Evolutionary conservation across 2,113 vertebrate species (phyloP).

Genomic region (Ibidorhyncha struthersii): DNA sequence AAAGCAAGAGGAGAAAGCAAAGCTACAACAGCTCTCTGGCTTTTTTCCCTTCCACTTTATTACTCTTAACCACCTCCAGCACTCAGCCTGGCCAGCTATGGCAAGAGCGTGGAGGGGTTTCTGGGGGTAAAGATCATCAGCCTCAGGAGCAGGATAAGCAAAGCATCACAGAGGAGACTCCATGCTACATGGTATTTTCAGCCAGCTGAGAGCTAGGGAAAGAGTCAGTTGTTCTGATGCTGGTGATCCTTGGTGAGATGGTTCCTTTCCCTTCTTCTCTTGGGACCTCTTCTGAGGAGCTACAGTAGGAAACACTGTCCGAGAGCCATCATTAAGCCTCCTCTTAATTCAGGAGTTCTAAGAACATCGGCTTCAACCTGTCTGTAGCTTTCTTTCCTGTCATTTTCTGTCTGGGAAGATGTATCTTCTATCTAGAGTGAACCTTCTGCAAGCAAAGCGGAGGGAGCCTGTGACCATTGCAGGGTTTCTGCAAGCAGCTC

Average conservation of each 20-base stretch:
- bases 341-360: not conserved
- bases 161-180: not conserved
- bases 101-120: fast-evolving
- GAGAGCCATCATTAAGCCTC: not conserved
- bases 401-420: not conserved
- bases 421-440: fast-evolving
- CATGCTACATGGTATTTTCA: not conserved
- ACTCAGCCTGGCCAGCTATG: not conserved
- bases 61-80: not conserved
- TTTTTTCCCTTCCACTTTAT: not conserved
- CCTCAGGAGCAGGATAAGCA: not conserved
- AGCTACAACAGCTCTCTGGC: not conserved
- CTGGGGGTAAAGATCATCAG: not conserved
- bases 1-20: not conserved
- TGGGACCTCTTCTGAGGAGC: not conserved
- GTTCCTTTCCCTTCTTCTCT: not conserved
- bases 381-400: not conserved
- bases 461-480: not conserved
- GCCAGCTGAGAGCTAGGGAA: not conserved
- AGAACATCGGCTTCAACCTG: not conserved
- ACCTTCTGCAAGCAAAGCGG: not conserved
- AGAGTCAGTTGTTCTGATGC: not conserved
- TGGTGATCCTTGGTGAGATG: not conserved
- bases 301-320: not conserved
- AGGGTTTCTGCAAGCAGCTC: not conserved